A percentile compares a stretch with the other conserved stretches of the same genome.
Evolutionary conservation across 2,888 invertebrate species (phyloP).

Genomic region (Dioctria linearis): DNA sequence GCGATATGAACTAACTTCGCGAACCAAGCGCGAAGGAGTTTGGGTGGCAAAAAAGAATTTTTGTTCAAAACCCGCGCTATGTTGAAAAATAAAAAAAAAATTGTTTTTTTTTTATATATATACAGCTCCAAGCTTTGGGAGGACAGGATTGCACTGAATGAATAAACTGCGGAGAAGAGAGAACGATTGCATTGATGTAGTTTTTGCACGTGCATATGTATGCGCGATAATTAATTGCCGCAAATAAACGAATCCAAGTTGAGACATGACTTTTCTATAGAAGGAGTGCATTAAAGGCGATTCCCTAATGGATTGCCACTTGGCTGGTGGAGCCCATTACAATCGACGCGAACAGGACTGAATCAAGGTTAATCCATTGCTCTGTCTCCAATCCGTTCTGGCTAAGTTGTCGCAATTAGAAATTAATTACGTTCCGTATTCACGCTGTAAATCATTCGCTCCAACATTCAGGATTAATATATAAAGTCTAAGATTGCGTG

Average conservation of each 20-base stretch:
- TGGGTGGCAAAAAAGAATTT: constrained; percentile 38
- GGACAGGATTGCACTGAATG: too few species aligned
- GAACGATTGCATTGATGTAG: constrained; percentile 20
- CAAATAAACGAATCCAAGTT: constrained; percentile 48
- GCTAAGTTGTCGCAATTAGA: constrained; percentile 45
- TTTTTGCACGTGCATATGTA: constrained; percentile 24
- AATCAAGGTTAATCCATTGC: not conserved
- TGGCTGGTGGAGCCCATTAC: constrained; percentile 11
- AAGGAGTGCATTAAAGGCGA: constrained; percentile 47
- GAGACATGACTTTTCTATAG: constrained; percentile 50
- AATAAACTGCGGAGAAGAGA: not conserved
- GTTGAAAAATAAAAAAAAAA: constrained; percentile 21
- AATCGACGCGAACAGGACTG: constrained; percentile 15
- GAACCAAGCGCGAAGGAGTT: constrained; percentile 12
- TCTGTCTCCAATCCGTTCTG: constrained; percentile 24
- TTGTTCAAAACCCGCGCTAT: not conserved
- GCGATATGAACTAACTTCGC: not conserved
- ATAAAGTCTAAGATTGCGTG: too few species aligned
- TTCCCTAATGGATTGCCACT: constrained; percentile 51
- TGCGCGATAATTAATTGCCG: constrained; percentile 43
- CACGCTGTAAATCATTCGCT: constrained; percentile 33
- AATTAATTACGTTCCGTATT: constrained; percentile 36
- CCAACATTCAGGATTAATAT: not conserved
- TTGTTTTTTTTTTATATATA: not conserved
- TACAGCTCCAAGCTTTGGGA: too few species aligned